phyloP scores from a whole-genome alignment of 2,888 invertebrate genomes.

The Pollenia angustigena region DNA sequence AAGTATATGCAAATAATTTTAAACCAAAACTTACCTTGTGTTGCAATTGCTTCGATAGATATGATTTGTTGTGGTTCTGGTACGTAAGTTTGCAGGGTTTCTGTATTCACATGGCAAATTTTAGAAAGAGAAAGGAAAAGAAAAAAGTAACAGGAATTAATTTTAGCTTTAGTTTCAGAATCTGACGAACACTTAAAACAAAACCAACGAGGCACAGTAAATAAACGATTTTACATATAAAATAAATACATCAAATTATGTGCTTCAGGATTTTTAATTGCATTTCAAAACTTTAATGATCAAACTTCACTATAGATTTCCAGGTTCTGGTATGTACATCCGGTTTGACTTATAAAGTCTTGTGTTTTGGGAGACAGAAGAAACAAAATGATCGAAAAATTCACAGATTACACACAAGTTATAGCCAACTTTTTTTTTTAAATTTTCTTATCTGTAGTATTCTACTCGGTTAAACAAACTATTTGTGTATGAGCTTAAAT shows the following conservation, averaged over 20 bases:
- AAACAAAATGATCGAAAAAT: too few species aligned
- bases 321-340: too few species aligned
- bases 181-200: background rate
- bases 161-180: background rate
- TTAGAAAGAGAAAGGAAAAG: background rate
- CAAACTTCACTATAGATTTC: too few species aligned
- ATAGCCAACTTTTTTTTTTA: too few species aligned
- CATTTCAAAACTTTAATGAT: too few species aligned
- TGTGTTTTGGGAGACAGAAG: too few species aligned
- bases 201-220: background rate
- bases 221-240: constrained; percentile 1
- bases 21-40: constrained; percentile 60
- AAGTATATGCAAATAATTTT: background rate
- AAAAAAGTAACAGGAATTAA: background rate
- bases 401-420: too few species aligned
- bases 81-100: constrained; percentile 64
- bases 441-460: too few species aligned
- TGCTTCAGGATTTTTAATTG: too few species aligned
- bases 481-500: too few species aligned
- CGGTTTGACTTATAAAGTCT: too few species aligned
- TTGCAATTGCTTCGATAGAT: constrained; percentile 58
- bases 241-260: background rate
- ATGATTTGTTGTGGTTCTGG: constrained; percentile 57
- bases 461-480: too few species aligned
- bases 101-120: constrained; percentile 42